phyloP scores from a whole-genome alignment of 2,113 vertebrate genomes.

The Melanerpes formicivorus region DNA sequence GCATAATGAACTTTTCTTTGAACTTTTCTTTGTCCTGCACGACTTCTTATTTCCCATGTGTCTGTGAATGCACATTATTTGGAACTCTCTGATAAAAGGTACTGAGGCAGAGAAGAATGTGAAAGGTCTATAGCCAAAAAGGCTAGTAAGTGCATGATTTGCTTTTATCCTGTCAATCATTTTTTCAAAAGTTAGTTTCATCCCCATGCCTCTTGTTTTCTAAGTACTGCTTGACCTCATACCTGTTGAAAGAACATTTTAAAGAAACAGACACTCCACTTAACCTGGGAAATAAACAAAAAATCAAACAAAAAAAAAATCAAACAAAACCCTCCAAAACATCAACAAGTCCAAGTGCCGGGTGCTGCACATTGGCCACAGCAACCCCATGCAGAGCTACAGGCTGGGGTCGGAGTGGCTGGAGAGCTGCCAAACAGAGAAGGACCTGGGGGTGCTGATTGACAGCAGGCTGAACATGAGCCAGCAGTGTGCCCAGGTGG shows the following conservation, averaged over 20 bases:
- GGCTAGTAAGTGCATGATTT: neutral
- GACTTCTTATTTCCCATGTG: neutral
- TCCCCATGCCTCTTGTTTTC: neutral
- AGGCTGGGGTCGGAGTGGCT: too few species aligned
- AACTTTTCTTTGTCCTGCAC: neutral
- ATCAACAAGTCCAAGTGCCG: too few species aligned
- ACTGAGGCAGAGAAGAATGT: neutral
- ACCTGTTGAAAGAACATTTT: neutral
- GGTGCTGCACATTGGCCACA: too few species aligned
- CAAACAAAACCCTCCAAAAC: too few species aligned
- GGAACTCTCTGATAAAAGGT: neutral
- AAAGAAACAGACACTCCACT: neutral
- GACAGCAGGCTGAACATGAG: too few species aligned
- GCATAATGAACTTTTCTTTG: neutral
- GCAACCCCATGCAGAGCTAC: too few species aligned
- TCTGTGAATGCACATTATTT: neutral
- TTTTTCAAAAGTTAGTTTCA: neutral
- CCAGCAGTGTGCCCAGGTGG: too few species aligned
- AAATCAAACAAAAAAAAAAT: neutral
- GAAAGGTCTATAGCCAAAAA: neutral
- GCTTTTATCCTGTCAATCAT: neutral
- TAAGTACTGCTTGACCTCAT: neutral
- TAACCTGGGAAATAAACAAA: neutral
- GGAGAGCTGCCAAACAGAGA: too few species aligned
- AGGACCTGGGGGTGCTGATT: too few species aligned